Base-by-base conservation (phyloP, 2,113 vertebrate genomes). In the Coryphaenoides rupestris region DNA sequence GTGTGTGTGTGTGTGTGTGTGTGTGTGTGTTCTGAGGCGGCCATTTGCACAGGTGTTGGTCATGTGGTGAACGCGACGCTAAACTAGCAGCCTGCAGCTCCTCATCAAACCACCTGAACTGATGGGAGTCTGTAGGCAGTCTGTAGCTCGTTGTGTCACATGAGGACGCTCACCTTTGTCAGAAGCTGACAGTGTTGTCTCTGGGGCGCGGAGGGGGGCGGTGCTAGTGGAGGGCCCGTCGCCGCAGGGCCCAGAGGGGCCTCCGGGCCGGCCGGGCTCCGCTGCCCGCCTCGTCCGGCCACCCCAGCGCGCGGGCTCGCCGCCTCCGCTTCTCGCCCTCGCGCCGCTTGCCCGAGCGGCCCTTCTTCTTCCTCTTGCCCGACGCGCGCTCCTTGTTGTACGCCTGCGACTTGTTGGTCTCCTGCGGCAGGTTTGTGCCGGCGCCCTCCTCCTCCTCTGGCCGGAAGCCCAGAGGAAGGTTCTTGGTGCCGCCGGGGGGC, bases 311-410 rank as follows among this genome's bases (percentile, higher is more conserved):
- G 5, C 96, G 93, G 1, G 91, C 88, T 72, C 94, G 66, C 68
- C 96, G 91, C 78, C 92, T 95, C 77, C 93, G 93, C 89, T 98
- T 96, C 53, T 96, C 97, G 1, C 94, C 94, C 0, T 98, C 95
- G 78, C 94, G 91, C 69, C 94, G 92, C 75, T 94, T 96, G 4
- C 95, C 95, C 0, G 90, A 83, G 21, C 94, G 91, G 0, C 92
- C 90, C 83, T 96, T 96, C 92, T 96, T 98, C 79, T 95, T 98
- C 89, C 92, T 97, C 75, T 87, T 92, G 7, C 92, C 90, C 0
- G 89, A 82, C 0, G 52, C 81, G 73, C 92, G 94, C 50, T 93
- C 90, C 24, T 95, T 94, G 58, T 96, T 96, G 88, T 91, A 94
- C 0, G 86, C 88, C 75, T 94, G 93, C 0, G 92, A 92, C 87